These are phyloP conservation scores for Oeneis ivallda DNA, from an alignment of 2,888 invertebrate species.

Conservation along the genomic window DNA sequence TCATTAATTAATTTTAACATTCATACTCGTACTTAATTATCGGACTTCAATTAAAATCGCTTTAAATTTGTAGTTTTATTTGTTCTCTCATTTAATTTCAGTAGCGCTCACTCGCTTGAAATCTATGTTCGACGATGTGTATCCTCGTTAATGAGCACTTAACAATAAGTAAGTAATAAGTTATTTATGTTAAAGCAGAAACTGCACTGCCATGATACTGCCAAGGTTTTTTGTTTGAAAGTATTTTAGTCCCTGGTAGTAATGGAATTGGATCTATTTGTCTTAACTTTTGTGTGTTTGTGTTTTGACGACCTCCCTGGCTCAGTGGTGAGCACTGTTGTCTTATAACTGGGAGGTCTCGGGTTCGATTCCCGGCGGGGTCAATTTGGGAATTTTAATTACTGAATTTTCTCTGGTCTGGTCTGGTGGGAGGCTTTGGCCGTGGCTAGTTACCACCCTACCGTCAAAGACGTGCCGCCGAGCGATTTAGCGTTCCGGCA, in stretches of 20 bases:
- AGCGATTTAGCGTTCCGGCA: no score
- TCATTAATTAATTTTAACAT: slow-evolving; percentile 78
- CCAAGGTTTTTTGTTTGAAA: slow-evolving; percentile 2
- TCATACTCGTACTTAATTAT: slow-evolving; percentile 78
- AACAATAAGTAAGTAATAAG: slow-evolving; percentile 50
- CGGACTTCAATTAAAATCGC: slow-evolving; percentile 46
- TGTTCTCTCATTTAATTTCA: slow-evolving; percentile 6
- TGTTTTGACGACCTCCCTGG: no score
- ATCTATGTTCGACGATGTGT: slow-evolving; percentile 35
- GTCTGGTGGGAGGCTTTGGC: no score
- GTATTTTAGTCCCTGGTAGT: background rate
- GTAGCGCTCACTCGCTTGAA: slow-evolving; percentile 44
- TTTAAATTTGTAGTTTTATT: slow-evolving; percentile 14
- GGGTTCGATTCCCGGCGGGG: no score
- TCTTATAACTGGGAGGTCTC: no score
- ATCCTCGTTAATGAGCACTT: slow-evolving; percentile 44
- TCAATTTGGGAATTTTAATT: no score
- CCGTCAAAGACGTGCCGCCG: no score
- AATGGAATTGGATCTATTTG: background rate
- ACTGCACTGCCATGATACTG: slow-evolving; percentile 3
- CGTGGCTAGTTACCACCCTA: no score
- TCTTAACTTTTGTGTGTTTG: no score
- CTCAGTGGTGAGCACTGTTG: no score
- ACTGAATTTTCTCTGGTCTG: no score
- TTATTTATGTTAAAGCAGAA: slow-evolving; percentile 45